Conservation (phyloP, 2,888 invertebrate species). For the Loripinus fragilis region DNA sequence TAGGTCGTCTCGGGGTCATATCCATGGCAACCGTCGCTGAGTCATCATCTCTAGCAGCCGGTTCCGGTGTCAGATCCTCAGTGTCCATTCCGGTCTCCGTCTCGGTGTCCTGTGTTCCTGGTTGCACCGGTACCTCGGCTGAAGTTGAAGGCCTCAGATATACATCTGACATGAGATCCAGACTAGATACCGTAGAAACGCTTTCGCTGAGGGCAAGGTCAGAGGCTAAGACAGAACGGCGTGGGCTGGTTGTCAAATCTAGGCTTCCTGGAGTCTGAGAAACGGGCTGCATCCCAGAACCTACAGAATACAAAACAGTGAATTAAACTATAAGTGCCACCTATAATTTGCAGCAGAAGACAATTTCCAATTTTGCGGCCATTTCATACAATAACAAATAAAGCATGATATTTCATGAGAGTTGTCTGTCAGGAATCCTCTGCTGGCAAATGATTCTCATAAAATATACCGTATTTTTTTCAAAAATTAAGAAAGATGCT, state of each 20-base stretch:
- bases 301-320: too few species aligned
- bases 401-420: too few species aligned
- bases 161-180: neutral
- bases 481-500: too few species aligned
- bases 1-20: constrained; percentile 17
- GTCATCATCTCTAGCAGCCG: neutral
- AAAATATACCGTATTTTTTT: too few species aligned
- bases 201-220: constrained; percentile 19
- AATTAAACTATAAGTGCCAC: too few species aligned
- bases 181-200: neutral
- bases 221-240: constrained; percentile 26
- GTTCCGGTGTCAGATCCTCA: constrained; percentile 1
- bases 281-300: neutral
- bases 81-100: neutral
- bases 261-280: constrained; percentile 31
- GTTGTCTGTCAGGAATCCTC: too few species aligned
- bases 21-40: constrained; percentile 30
- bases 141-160: neutral
- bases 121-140: neutral
- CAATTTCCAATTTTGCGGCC: too few species aligned
- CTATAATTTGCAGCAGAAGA: too few species aligned
- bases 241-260: constrained; percentile 36
- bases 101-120: neutral
- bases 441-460: too few species aligned
- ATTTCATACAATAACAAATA: too few species aligned